These are phyloP conservation scores for Rhabdomys pumilio DNA, from an alignment of 2,797 vertebrate species.

Conservation along the genomic window DNA sequence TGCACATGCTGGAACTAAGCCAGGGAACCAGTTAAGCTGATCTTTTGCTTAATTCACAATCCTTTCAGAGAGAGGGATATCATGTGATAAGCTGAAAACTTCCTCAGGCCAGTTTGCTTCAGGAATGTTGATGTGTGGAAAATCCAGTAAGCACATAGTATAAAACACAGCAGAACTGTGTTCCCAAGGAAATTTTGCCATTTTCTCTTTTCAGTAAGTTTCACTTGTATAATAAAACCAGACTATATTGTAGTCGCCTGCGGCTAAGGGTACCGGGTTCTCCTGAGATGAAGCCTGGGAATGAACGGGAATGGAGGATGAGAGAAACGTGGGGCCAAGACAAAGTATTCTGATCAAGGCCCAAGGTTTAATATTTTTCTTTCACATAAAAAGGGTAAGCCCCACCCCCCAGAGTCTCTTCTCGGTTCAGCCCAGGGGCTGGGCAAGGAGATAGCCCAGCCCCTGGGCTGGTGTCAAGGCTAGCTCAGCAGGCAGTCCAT, in stretches of 20 bases:
- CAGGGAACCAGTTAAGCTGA: constrained; percentile 65
- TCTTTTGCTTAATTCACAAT: constrained; percentile 66
- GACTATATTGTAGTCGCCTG: background rate
- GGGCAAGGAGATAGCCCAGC: too few species aligned
- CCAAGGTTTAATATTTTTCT: too few species aligned
- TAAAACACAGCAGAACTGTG: background rate
- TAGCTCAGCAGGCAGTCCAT: too few species aligned
- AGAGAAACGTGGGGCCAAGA: too few species aligned
- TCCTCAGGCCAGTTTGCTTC: background rate
- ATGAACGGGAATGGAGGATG: too few species aligned
- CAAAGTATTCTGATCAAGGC: too few species aligned
- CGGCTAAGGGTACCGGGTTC: too few species aligned
- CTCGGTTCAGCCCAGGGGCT: too few species aligned
- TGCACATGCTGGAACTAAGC: constrained; percentile 61
- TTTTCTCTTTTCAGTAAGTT: background rate
- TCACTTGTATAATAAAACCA: background rate
- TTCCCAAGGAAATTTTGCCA: background rate
- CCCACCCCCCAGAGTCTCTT: too few species aligned
- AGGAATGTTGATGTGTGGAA: background rate
- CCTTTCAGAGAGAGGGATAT: constrained; percentile 34
- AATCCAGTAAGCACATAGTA: background rate
- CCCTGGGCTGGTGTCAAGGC: too few species aligned
- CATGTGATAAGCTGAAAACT: constrained; percentile 58
- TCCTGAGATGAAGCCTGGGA: too few species aligned
- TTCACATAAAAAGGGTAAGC: too few species aligned